Conservation (phyloP, 92 coral and sea anemone genomes). For the Epizoanthus rinbou region DNA sequence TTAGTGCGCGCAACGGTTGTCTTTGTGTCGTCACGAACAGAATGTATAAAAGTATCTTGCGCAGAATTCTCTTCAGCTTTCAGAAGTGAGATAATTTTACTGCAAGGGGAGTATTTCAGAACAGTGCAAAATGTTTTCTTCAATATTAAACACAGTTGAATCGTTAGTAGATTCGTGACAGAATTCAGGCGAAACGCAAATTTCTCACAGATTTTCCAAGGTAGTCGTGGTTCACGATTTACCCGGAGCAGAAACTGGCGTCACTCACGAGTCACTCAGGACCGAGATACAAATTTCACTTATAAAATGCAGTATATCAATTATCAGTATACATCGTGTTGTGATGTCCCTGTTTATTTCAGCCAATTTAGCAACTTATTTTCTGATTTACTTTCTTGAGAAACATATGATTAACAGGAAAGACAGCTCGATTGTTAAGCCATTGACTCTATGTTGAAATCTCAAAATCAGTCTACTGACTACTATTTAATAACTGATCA, state of each 20-base stretch:
- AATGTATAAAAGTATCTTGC: no score
- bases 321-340: neutral
- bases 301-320: conserved; percentile 23
- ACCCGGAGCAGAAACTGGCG: conserved; percentile 29
- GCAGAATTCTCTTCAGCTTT: conserved; percentile 25
- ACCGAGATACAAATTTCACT: conserved; percentile 22
- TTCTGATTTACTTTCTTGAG: neutral
- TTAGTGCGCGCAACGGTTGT: no score
- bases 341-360: neutral
- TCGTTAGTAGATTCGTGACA: neutral
- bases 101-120: neutral
- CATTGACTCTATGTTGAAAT: no score
- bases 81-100: neutral
- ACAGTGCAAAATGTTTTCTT: neutral
- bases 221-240: conserved; percentile 21
- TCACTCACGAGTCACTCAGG: conserved; percentile 22
- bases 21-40: no score
- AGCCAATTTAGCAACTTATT: neutral
- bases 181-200: conserved; percentile 25
- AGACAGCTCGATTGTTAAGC: no score
- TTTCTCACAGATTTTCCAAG: conserved; percentile 25
- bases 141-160: conserved; percentile 10
- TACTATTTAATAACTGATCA: no score
- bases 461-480: no score
- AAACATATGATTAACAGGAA: neutral